Percentiles rank a stretch among this genome's conserved stretches.
Conservation (phyloP, 2,797 vertebrate species). For the Nannoperca australis region DNA sequence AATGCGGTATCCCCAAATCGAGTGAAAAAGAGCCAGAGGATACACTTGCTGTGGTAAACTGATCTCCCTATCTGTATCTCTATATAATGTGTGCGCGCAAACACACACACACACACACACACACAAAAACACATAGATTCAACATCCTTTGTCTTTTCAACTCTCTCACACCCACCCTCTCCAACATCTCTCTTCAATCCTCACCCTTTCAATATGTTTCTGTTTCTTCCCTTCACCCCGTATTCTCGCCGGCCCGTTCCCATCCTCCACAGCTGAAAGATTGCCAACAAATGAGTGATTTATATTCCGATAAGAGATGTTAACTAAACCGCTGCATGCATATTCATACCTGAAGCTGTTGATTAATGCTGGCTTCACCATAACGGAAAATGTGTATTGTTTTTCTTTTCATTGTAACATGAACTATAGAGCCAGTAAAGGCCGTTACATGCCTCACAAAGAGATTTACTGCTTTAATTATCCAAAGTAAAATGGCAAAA, state of each 20-base stretch:
- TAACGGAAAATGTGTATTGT: slow-evolving; percentile 78
- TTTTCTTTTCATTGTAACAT: slow-evolving; percentile 77
- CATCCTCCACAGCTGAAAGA: slow-evolving; percentile 75
- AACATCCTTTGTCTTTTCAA: slow-evolving; percentile 77
- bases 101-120: slow-evolving; percentile 38
- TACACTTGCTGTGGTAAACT: slow-evolving; percentile 77
- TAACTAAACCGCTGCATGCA: slow-evolving; percentile 81
- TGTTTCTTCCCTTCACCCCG: slow-evolving; percentile 57
- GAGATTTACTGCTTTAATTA: slow-evolving; percentile 88
- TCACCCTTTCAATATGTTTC: slow-evolving; percentile 76
- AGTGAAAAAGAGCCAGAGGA: slow-evolving; percentile 84
- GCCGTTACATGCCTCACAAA: slow-evolving; percentile 76
- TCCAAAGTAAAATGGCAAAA: slow-evolving; percentile 84
- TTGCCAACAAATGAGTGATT: slow-evolving; percentile 85
- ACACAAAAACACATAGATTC: slow-evolving; percentile 53
- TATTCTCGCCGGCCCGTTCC: slow-evolving; percentile 52
- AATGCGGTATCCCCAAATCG: slow-evolving; percentile 82
- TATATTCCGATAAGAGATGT: slow-evolving; percentile 85
- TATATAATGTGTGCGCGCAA: slow-evolving; percentile 50
- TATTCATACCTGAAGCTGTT: slow-evolving; percentile 83
- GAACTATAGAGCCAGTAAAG: slow-evolving; percentile 75
- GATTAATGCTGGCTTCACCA: slow-evolving; percentile 78
- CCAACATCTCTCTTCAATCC: slow-evolving; percentile 65
- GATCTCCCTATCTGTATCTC: slow-evolving; percentile 76
- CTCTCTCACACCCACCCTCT: slow-evolving; percentile 73